phyloP scores from a whole-genome alignment of 2,113 vertebrate species.

The Fulmarus glacialis region DNA sequence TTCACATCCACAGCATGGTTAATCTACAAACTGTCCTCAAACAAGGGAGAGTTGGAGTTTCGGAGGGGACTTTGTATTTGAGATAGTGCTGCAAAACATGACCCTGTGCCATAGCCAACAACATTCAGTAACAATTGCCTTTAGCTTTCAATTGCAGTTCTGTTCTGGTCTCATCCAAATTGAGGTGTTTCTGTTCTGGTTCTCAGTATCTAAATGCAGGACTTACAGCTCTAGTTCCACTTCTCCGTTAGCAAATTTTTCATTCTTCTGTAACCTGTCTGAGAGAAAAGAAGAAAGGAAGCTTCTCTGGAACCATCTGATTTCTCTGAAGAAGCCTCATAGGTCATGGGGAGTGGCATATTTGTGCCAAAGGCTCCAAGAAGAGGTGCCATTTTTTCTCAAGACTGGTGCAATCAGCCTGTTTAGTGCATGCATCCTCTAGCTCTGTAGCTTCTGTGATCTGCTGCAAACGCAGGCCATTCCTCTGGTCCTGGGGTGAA shows the following conservation, averaged over 20 bases:
- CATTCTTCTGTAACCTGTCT: background rate
- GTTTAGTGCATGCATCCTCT: fast-evolving
- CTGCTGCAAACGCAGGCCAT: background rate
- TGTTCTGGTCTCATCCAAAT: background rate
- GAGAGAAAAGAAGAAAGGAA: background rate
- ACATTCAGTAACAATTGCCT: background rate
- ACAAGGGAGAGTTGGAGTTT: conserved; percentile 16
- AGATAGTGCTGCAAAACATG: conserved; percentile 10
- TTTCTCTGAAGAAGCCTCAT: background rate
- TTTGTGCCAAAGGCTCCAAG: background rate
- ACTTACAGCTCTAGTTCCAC: background rate
- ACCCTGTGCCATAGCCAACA: background rate
- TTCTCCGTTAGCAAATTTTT: background rate
- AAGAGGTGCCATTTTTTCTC: background rate
- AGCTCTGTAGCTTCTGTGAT: background rate
- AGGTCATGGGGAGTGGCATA: fast-evolving
- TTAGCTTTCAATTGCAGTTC: background rate
- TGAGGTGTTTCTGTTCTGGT: background rate
- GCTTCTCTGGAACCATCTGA: background rate
- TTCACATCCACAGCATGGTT: background rate
- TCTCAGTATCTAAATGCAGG: background rate
- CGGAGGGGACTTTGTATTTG: conserved; percentile 25
- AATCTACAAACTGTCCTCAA: conserved; percentile 61
- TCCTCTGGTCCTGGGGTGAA: background rate
- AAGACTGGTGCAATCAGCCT: background rate